Percentiles rank a stretch among this genome's conserved stretches.
These are phyloP conservation scores for Octomys mimax DNA, from an alignment of 2,797 vertebrate genomes.

Conservation along the genomic window DNA sequence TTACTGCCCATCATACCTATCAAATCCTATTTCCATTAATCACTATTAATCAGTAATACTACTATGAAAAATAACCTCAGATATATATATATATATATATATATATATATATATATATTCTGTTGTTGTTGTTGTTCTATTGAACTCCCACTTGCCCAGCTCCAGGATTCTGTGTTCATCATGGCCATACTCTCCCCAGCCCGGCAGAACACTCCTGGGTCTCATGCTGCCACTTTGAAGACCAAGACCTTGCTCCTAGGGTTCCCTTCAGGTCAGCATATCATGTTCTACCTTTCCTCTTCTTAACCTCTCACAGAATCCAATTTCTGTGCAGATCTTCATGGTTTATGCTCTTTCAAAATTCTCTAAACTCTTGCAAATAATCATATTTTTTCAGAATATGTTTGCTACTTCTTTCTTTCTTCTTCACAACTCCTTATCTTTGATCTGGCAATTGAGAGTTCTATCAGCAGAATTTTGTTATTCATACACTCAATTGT, in stretches of 20 bases:
- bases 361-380: not conserved
- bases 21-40: not conserved
- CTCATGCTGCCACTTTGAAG: not conserved
- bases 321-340: not conserved
- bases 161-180: not conserved
- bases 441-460: not conserved
- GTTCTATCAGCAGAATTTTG: not conserved
- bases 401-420: not conserved
- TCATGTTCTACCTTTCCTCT: not conserved
- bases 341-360: not conserved
- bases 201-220: fast-evolving
- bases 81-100: not conserved
- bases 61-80: not conserved
- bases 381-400: not conserved
- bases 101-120: no score
- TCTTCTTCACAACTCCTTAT: fast-evolving
- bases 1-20: not conserved
- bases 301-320: not conserved
- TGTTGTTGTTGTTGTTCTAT: not conserved
- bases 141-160: not conserved
- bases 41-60: not conserved
- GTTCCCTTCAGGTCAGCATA: not conserved
- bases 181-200: fast-evolving
- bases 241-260: not conserved
- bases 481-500: not conserved